These are phyloP conservation scores for Acanthornis magna DNA, from an alignment of 2,797 vertebrate species.

Conservation along the genomic window DNA sequence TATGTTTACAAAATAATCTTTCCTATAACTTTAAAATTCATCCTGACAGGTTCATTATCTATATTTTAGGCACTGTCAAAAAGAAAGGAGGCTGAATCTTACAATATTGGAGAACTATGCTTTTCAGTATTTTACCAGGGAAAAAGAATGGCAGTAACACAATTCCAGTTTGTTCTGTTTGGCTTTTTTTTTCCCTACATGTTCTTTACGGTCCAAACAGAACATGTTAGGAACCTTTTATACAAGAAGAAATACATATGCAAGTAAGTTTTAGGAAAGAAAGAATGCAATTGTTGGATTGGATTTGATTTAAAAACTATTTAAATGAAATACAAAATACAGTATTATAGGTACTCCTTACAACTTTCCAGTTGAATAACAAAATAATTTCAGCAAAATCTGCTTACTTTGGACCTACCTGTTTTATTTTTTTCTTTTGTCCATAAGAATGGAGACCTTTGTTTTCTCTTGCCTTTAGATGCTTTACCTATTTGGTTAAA, in stretches of 20 bases:
- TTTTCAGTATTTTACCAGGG: neutral
- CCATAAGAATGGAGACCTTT: neutral
- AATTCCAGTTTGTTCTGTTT: neutral
- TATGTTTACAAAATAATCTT: neutral
- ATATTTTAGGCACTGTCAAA: neutral
- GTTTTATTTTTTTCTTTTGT: neutral
- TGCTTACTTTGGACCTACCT: slow-evolving; percentile 35
- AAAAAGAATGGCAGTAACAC: neutral
- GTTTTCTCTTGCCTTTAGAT: slow-evolving; percentile 48
- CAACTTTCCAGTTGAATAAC: neutral
- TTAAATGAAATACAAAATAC: neutral
- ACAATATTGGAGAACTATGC: neutral
- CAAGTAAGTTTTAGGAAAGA: neutral
- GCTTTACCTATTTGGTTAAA: slow-evolving; percentile 27
- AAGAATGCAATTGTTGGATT: neutral
- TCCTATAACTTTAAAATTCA: neutral
- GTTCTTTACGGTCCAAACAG: neutral
- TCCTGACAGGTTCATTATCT: neutral
- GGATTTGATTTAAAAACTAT: neutral
- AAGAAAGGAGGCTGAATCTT: neutral
- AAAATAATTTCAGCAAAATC: neutral
- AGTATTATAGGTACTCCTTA: neutral
- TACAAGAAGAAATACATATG: neutral
- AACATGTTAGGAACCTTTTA: neutral
- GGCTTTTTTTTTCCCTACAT: neutral